Conservation (phyloP, 2,113 vertebrate genomes). For the Paramisgurnus dabryanus region DNA sequence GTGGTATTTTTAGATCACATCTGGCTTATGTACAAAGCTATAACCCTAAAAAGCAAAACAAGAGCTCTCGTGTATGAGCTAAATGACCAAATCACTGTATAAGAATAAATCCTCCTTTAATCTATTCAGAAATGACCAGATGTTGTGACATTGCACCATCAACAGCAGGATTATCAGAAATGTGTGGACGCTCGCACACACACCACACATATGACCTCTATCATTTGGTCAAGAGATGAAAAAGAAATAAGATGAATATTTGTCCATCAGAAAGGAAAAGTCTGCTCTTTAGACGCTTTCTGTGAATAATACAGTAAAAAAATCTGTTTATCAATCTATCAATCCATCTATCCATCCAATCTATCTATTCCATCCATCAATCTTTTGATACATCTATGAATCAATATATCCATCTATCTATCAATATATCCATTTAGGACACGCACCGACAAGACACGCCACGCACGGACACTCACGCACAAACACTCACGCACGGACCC, state of each 20-base stretch:
- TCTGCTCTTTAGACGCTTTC: slow-evolving; percentile 13
- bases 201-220: neutral
- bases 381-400: too few species aligned
- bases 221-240: slow-evolving; percentile 20
- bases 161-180: slow-evolving; percentile 34
- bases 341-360: too few species aligned
- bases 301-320: neutral
- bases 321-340: too few species aligned
- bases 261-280: neutral
- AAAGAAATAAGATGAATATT: slow-evolving; percentile 37
- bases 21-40: slow-evolving; percentile 8
- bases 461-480: too few species aligned
- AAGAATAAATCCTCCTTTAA: slow-evolving; percentile 7
- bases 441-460: too few species aligned
- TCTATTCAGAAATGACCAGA: slow-evolving; percentile 42
- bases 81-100: slow-evolving; percentile 8
- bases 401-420: too few species aligned
- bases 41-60: neutral
- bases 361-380: too few species aligned
- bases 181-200: neutral
- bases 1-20: neutral
- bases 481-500: too few species aligned
- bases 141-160: slow-evolving; percentile 41
- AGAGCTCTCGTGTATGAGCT: neutral
- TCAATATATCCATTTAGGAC: too few species aligned